A percentile compares a stretch with the other conserved stretches of the same genome.
phyloP scores from a whole-genome alignment of 2,888 invertebrate genomes.

The Harpalus rufipes region DNA sequence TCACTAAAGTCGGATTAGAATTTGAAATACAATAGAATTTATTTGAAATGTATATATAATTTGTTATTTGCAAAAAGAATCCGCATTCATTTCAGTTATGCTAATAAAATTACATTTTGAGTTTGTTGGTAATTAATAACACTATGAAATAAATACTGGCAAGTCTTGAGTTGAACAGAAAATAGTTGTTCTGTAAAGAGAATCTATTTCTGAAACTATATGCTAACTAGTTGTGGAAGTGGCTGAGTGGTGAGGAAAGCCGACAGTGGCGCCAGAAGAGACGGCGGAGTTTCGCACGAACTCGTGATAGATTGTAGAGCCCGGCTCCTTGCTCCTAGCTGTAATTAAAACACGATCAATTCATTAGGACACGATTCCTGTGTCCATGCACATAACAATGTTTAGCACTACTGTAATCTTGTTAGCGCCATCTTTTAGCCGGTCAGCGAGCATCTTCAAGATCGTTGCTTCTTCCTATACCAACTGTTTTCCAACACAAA shows the following conservation, averaged over 20 bases:
- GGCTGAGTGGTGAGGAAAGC: constrained; percentile 26
- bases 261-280: constrained; percentile 32
- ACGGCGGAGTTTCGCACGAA: constrained; percentile 46
- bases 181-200: not conserved
- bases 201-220: constrained; percentile 6
- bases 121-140: not conserved
- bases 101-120: not conserved
- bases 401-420: constrained; percentile 58
- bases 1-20: too few species aligned
- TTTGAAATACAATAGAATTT: too few species aligned
- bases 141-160: not conserved
- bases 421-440: constrained; percentile 45
- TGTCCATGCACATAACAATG: constrained; percentile 61
- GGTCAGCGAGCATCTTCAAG: constrained; percentile 37
- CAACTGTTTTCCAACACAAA: not conserved
- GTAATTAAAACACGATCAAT: constrained; percentile 66
- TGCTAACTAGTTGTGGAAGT: constrained; percentile 19
- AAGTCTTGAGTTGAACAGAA: not conserved
- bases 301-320: constrained; percentile 57
- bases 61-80: too few species aligned
- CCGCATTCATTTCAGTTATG: too few species aligned
- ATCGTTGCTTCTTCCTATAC: not conserved
- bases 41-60: too few species aligned
- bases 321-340: constrained; percentile 23
- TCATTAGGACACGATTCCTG: constrained; percentile 62